Base-by-base conservation (phyloP, 2,797 vertebrate species). In the Aselliscus stoliczkanus region DNA sequence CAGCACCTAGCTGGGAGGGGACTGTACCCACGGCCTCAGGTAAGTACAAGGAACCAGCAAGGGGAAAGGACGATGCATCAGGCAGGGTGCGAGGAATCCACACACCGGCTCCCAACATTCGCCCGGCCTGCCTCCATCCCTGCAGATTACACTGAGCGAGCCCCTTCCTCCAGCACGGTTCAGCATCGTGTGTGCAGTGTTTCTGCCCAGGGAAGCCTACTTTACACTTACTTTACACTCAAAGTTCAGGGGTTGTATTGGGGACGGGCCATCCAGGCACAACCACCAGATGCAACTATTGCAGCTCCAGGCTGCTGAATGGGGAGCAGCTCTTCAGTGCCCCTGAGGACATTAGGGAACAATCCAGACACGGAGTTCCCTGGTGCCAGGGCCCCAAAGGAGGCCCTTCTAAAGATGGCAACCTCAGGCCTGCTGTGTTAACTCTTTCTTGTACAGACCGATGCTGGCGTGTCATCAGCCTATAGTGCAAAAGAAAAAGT, bases 11-110 rank as follows among this genome's bases (percentile, higher is more conserved):
- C 27, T 5, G 47, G 76, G 56, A 50, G 47, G 37, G 50, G 23
- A 64, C 0, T 8, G 39, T 17, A 8, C 37, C 58, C 58, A 29
- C 0, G 0, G 25, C 47, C 67, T 6, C 1, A 7, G 52, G 37
- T 94, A 37, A 58, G 15, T 12, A 14, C 27, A 62, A 58, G 75
- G 31, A 34, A 50, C 47, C 42, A 18, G 60, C 29, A 47, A 86
- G 21, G 67, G 20, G 47, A 2, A 39, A 37, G 10, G 25, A 29
- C n/a, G 25, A 29, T 29, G 0, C 2, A 72, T 4, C 17, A 67
- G 31, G 25, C 5, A 0, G 29, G 52, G 25, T 20, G 18, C 39
- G 34, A 54, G 31, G 50, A 76, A 54, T n/a, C 82, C 73, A 34
- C 0, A 14, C 29, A 8, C 29, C 67, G 31, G 12, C 29, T 50